Conservation (phyloP, 2,888 invertebrate species). For the Calliphora vomitoria region DNA sequence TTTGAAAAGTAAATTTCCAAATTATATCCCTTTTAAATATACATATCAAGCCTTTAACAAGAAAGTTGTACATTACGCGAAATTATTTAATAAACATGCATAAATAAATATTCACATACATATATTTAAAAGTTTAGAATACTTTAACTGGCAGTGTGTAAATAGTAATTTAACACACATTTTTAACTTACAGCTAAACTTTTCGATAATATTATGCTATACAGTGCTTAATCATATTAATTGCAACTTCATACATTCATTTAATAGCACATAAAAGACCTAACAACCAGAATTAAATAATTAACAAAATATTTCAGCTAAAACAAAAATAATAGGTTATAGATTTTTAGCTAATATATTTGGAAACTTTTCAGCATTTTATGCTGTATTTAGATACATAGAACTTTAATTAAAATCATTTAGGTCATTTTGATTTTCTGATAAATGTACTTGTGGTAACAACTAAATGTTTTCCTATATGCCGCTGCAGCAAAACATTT, state of each 20-base stretch:
- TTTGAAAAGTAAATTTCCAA: not conserved
- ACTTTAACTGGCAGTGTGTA: conserved; percentile 39
- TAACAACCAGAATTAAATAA: conserved; percentile 8
- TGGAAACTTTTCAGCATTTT: no score
- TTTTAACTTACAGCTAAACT: conserved; percentile 1
- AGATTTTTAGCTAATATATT: no score
- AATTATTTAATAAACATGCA: conserved; percentile 37
- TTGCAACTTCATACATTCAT: not conserved
- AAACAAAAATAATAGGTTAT: no score
- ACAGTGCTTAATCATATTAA: not conserved
- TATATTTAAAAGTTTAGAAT: conserved; percentile 22
- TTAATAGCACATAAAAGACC: not conserved
- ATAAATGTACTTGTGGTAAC: not conserved
- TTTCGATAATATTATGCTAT: conserved; percentile 11
- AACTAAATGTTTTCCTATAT: conserved; percentile 23
- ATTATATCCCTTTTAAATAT: conserved; percentile 32
- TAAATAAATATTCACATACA: conserved; percentile 28
- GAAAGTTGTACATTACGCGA: not conserved
- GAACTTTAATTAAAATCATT: no score
- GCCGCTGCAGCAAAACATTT: not conserved
- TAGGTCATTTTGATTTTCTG: conserved; percentile 8
- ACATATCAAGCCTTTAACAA: conserved; percentile 13
- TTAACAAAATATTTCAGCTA: no score
- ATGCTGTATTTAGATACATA: not conserved
- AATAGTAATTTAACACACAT: conserved; percentile 29